Evolutionary conservation across 2,113 vertebrate species (phyloP), one percentile per base, ranked within the genome.

Genomic region (Naja naja): DNA sequence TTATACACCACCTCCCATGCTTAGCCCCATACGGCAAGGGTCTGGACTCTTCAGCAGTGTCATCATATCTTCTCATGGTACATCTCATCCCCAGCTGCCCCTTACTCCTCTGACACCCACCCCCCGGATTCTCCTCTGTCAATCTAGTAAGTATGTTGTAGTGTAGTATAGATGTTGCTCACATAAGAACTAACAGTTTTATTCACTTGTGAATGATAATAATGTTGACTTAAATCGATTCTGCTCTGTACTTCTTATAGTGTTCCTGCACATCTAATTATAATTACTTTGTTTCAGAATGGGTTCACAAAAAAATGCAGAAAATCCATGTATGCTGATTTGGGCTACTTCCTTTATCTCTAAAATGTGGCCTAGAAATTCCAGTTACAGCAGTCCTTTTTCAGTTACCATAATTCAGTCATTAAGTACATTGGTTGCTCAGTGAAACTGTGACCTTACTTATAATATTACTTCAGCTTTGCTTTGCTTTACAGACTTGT

Each of bases 1-100:
- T 22, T 99, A 99, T 97, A 99, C 98, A 45, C 98, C 98, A 0
- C 98, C 98, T 0, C 98, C 98, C 0, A 99, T 99, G 98, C 98
- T 99, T 27, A 98, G 98, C 60, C 98, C 98, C 0, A 97, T 97
- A 89, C 98, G 98, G n/a, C 98, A 98, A 5, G 98, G 98, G 0
- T 98, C 98, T 0, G 98, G 98, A 45, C 98, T 99, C 93, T 99
- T 98, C 97, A 98, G 97, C 96, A 98, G 96, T 3, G 97, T 98
- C 25, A 97, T 97, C 93, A 96, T 96, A 0, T 96, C 96, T 3
- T 95, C 97, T 14, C 97, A 97, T 54, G 94, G 96, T 22, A 96
- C 96, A 60, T 92, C 95, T 0, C 97, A 97, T 30, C 47, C 97
- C 1, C 97, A 97, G 95, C 96, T 98, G 94, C 98, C 98, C 0